Conservation (phyloP, 2,113 vertebrate genomes). For the Eudyptes chrysolophus region DNA sequence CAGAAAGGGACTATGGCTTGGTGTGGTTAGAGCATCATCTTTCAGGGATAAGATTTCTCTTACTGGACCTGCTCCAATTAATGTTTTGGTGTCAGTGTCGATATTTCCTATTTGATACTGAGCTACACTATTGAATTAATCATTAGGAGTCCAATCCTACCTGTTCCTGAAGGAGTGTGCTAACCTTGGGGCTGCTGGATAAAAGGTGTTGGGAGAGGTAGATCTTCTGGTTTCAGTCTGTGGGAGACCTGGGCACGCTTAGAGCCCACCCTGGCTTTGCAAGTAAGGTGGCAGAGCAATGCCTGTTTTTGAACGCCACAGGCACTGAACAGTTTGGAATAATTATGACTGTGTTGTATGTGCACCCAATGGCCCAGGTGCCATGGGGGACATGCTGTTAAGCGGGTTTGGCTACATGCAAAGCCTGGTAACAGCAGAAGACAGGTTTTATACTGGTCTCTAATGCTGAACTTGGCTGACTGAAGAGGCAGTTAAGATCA, state of each 20-base stretch:
- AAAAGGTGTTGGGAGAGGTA: background rate
- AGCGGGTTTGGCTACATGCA: background rate
- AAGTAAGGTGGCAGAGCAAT: background rate
- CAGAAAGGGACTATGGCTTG: background rate
- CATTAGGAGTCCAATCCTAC: background rate
- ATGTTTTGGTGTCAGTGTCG: background rate
- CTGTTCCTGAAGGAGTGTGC: fast-evolving
- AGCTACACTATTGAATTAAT: background rate
- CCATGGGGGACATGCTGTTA: fast-evolving
- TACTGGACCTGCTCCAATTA: background rate
- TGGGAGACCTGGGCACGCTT: fast-evolving
- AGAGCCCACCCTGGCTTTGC: background rate
- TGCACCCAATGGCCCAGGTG: background rate
- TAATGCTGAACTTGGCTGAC: background rate
- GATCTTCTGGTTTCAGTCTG: background rate
- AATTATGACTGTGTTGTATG: background rate
- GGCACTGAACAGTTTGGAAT: background rate
- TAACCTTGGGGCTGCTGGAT: background rate
- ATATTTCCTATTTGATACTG: background rate
- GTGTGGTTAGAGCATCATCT: background rate
- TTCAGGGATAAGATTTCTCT: background rate
- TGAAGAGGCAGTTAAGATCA: background rate
- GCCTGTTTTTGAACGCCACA: background rate
- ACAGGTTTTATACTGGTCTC: background rate
- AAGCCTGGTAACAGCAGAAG: background rate